A percentile compares a stretch with the other conserved stretches of the same genome.
phyloP scores from a whole-genome alignment of 2,113 vertebrate species.

The Cervus canadensis region DNA sequence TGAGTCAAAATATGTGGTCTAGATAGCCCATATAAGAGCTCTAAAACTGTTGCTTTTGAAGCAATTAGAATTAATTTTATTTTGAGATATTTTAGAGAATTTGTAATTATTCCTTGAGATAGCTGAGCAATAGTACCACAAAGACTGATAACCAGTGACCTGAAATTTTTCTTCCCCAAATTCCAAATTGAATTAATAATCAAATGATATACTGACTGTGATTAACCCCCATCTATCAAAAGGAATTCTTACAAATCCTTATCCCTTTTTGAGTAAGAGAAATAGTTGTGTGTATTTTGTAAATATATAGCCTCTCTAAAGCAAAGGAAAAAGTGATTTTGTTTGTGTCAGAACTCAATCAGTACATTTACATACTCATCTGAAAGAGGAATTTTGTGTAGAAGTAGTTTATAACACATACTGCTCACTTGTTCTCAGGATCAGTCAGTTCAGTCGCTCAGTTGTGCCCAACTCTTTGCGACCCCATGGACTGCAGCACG shows the following conservation, averaged over 20 bases:
- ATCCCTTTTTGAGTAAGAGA: neutral
- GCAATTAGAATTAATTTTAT: neutral
- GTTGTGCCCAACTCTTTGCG: accelerated
- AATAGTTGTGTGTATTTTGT: neutral
- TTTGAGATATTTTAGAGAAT: neutral
- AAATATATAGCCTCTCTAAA: neutral
- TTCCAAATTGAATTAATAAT: neutral
- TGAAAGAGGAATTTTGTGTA: neutral
- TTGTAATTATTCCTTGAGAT: neutral
- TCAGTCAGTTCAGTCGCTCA: neutral
- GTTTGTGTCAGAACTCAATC: neutral
- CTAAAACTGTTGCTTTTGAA: neutral
- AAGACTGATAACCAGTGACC: neutral
- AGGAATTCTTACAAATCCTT: neutral
- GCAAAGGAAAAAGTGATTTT: neutral
- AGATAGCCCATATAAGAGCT: neutral
- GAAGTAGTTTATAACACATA: neutral
- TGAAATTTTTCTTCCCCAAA: neutral
- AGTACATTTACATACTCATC: neutral
- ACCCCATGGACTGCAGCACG: neutral
- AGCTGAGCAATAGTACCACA: neutral
- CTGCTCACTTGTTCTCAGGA: neutral
- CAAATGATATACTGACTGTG: neutral
- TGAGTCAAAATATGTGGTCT: neutral
- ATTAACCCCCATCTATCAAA: neutral